These are phyloP conservation scores for Neodiprion fabricii DNA, from an alignment of 1,140 invertebrate genomes.

Conservation along the genomic window DNA sequence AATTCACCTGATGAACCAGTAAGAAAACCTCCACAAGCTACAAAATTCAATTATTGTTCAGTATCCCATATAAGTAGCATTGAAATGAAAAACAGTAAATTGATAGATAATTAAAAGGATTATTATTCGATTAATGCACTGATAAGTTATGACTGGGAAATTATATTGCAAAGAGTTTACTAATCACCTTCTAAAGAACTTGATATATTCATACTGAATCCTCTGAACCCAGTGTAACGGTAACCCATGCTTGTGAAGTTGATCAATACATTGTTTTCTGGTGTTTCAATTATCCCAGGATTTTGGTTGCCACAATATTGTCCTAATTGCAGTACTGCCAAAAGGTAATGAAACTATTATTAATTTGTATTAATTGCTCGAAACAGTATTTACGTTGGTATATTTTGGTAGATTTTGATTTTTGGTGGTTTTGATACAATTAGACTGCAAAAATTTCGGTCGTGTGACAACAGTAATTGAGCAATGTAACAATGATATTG, in stretches of 20 bases:
- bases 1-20: conserved; percentile 67
- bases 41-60: conserved; percentile 30
- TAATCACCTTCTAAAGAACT: conserved; percentile 63
- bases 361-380: background rate
- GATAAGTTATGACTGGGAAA: too few species aligned
- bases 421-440: too few species aligned
- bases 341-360: background rate
- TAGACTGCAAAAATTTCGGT: too few species aligned
- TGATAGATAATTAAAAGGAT: too few species aligned
- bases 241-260: conserved; percentile 57
- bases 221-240: conserved; percentile 46
- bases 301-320: conserved; percentile 56
- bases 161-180: too few species aligned
- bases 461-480: too few species aligned
- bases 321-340: conserved; percentile 34
- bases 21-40: conserved; percentile 70
- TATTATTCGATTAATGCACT: too few species aligned
- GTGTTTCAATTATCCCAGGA: conserved; percentile 57
- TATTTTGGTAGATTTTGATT: too few species aligned
- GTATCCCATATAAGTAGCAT: conserved; percentile 3
- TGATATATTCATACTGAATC: conserved; percentile 67
- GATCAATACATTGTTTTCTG: conserved; percentile 62
- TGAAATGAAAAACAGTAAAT: background rate
- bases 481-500: too few species aligned
- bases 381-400: too few species aligned